Percentiles rank a stretch among this genome's conserved stretches.
Evolutionary conservation across 2,888 invertebrate species (phyloP).

Genomic region (Chaetogeoica ovagalla): DNA sequence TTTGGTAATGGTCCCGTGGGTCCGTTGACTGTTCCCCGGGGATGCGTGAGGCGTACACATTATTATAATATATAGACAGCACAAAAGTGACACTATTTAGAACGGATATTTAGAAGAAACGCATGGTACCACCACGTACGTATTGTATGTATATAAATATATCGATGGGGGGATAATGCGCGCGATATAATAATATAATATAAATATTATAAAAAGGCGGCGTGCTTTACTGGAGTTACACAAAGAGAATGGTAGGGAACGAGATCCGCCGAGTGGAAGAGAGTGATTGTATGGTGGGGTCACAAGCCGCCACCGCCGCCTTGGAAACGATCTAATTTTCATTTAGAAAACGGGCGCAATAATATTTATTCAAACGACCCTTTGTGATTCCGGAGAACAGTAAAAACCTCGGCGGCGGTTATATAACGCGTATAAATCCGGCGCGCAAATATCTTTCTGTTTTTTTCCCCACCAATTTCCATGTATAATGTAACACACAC

Average conservation of each 20-base stretch:
- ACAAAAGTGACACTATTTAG: slow-evolving; percentile 35
- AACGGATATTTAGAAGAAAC: slow-evolving; percentile 47
- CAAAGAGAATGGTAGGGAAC: neutral
- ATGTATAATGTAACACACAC: no score
- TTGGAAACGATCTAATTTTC: slow-evolving; percentile 48
- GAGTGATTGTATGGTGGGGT: neutral
- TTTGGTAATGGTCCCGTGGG: slow-evolving; percentile 46
- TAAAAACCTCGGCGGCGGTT: slow-evolving; percentile 41
- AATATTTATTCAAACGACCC: slow-evolving; percentile 52
- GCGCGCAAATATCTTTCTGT: slow-evolving; percentile 29
- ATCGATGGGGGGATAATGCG: neutral
- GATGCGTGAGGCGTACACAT: neutral
- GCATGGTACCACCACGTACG: neutral
- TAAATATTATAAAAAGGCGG: slow-evolving; percentile 25
- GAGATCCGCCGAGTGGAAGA: neutral
- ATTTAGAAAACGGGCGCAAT: slow-evolving; percentile 47
- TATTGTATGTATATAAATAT: neutral
- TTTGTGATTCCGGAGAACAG: slow-evolving; percentile 36
- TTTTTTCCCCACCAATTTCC: slow-evolving; percentile 10
- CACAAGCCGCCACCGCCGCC: neutral
- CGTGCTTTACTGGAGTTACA: slow-evolving; percentile 9
- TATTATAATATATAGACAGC: neutral
- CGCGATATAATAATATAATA: no score
- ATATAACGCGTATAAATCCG: slow-evolving; percentile 40
- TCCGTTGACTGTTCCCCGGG: slow-evolving; percentile 15